Base-by-base conservation (phyloP, 2,797 vertebrate genomes). In the Mastacembelus armatus region DNA sequence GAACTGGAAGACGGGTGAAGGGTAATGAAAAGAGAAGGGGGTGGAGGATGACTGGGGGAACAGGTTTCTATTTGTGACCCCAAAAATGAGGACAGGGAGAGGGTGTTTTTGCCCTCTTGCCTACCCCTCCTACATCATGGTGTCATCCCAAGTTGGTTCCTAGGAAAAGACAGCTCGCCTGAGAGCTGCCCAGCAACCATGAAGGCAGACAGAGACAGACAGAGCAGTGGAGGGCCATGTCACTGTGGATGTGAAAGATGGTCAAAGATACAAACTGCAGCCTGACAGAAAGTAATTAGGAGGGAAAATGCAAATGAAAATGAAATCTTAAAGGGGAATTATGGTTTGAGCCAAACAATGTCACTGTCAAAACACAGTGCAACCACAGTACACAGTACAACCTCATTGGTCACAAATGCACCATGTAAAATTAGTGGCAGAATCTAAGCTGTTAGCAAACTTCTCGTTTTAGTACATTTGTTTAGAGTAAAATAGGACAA, bases 91-190 rank as follows among this genome's bases (percentile, higher is more conserved):
- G 82, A 65, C 77, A 66, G 27, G 48, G 26, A 60, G 52, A 70
- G 75, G 77, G 29, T 10, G 2, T 0, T 0, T 56, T 39, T 29
- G 48, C 40, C 71, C 75, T 56, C 19, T 21, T 0, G 3, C 43
- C 21, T 49, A 48, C 15, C 35, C 55, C 35, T 40, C 69, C 59
- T 51, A 4, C 33, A 51, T 74, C 60, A 54, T 26, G 30, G 29
- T 72, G 78, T 87, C 83, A 89, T 48, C 50, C 36, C 1, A 47
- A 66, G 60, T 69, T 54, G 60, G 66, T 51, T 76, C 68, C 57
- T 71, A 51, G 76, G 64, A 69, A 72, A 60, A 38, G 79, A 88
- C 81, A 84, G 83, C 54, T 83, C 26, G 77, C 75, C 84, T 55
- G 48, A 32, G 60, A 79, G 79, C 81, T 73, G 59, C 71, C 78